A percentile compares a stretch with the other conserved stretches of the same genome.
These are phyloP conservation scores for Tolmerus cingulatus DNA, from an alignment of 2,888 invertebrate genomes.

Conservation along the genomic window DNA sequence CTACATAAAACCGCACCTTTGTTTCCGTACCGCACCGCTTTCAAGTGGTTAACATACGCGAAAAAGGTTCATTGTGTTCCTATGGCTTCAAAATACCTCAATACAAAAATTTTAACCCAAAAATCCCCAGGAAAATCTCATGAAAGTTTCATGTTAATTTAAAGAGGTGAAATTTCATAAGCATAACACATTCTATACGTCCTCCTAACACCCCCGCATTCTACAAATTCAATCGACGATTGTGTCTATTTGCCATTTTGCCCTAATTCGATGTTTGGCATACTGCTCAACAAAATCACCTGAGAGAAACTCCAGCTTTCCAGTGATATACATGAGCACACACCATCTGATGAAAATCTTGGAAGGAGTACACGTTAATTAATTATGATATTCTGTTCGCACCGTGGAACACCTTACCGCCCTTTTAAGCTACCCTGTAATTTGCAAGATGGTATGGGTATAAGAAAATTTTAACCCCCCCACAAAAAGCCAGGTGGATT, in stretches of 20 bases:
- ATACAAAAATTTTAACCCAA: neutral
- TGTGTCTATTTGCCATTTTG: neutral
- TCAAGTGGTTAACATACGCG: neutral
- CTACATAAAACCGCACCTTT: neutral
- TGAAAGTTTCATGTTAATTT: neutral
- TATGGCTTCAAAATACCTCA: neutral
- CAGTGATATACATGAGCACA: neutral
- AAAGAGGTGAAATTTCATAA: neutral
- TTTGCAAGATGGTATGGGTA: neutral
- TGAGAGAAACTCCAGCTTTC: neutral
- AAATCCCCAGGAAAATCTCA: neutral
- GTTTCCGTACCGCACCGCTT: neutral
- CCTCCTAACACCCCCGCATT: neutral
- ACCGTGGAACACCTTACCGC: neutral
- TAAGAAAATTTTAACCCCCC: neutral
- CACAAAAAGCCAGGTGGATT: neutral
- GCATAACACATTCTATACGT: neutral
- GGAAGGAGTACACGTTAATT: neutral
- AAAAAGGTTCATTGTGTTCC: neutral
- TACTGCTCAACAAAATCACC: neutral
- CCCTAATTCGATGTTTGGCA: conserved; percentile 3
- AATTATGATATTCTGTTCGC: neutral
- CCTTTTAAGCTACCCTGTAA: neutral
- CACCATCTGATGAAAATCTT: neutral
- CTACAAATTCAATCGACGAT: neutral